Evolutionary conservation across 2,113 vertebrate genomes (phyloP), one percentile per base, ranked within the genome.

Genomic region (Oncorhynchus mykiss): DNA sequence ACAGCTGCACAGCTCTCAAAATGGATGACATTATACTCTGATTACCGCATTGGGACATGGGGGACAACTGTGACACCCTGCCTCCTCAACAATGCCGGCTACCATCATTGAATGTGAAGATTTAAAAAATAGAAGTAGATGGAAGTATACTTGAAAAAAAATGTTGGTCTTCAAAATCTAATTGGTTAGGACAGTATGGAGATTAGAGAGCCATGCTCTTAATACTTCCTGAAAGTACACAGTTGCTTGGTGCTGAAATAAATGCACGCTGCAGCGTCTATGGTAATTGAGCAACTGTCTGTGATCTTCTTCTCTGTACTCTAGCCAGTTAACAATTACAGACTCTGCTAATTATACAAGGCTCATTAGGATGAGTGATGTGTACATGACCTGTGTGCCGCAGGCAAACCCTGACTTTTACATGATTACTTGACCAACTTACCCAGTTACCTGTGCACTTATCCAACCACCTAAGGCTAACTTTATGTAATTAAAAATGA

Each of bases 1-100:
- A 22, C 65, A 31, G 65, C 65, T 67, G 65, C n/a, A 24, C 65
- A 14, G 11, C 65, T 62, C 59, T 22, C 59, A n/a, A 62, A 62
- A 64, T 67, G 65, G 65, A 67, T 67, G 65, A 67, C 65, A 67
- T 67, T 24, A 67, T n/a, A 29, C 65, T 67, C 22, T 67, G 65
- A 29, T 67, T 67, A 67, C n/a, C n/a, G n/a, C 20, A n/a, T 22
- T 16, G 59, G 59, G 59, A 62, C 59, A 62, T 8, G n/a, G 16
- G n/a, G 9, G n/a, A 62, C 20, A 62, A 62, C 59, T 62, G n/a
- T 24, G 59, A 22, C 59, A 22, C n/a, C 59, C 2, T 22, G n/a
- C 8, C 77, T 54, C 62, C 39, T 18, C n/a, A 59, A 67, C 31
- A 49, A 67, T 49, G 62, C 60, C 18, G 27, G 65, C 16, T 18